Evolutionary conservation across 2,113 vertebrate genomes (phyloP).

Genomic region (Gasterosteus nipponicus): DNA sequence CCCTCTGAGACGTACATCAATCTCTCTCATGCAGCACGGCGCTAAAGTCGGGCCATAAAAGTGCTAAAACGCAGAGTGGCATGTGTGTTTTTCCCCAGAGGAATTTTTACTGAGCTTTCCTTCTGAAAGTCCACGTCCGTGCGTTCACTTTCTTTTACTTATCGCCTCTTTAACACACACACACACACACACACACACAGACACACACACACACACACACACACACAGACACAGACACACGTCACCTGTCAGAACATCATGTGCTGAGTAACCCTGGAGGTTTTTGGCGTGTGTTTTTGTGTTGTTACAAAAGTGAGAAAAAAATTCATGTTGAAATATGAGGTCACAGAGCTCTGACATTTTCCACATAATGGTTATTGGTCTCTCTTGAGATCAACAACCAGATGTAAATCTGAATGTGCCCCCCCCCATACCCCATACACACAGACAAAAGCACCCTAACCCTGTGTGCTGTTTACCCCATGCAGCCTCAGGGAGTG

Average conservation of each 20-base stretch:
- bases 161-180: slow-evolving; percentile 47
- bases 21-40: slow-evolving; percentile 74
- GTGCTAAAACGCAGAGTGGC: slow-evolving; percentile 70
- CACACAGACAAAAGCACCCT: background rate
- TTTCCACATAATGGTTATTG: slow-evolving; percentile 60
- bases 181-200: slow-evolving; percentile 11
- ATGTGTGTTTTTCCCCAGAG: slow-evolving; percentile 66
- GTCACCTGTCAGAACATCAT: slow-evolving; percentile 54
- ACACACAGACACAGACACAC: slow-evolving; percentile 40
- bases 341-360: slow-evolving; percentile 49
- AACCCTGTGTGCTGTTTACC: slow-evolving; percentile 34
- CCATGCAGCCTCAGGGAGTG: slow-evolving; percentile 40
- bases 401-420: slow-evolving; percentile 55
- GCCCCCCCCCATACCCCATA: background rate
- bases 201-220: background rate
- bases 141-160: slow-evolving; percentile 49
- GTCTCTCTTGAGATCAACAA: slow-evolving; percentile 55
- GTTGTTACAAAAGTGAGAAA: slow-evolving; percentile 51
- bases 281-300: slow-evolving; percentile 43
- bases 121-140: slow-evolving; percentile 55
- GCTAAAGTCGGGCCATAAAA: slow-evolving; percentile 74
- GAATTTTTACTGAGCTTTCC: slow-evolving; percentile 77
- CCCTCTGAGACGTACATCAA: slow-evolving; percentile 74
- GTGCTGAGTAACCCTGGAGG: slow-evolving; percentile 15
- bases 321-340: slow-evolving; percentile 59